Evolutionary conservation across 2,888 invertebrate species (phyloP), one percentile per base, ranked within the genome.

Genomic region (Abrostola triplasia): DNA sequence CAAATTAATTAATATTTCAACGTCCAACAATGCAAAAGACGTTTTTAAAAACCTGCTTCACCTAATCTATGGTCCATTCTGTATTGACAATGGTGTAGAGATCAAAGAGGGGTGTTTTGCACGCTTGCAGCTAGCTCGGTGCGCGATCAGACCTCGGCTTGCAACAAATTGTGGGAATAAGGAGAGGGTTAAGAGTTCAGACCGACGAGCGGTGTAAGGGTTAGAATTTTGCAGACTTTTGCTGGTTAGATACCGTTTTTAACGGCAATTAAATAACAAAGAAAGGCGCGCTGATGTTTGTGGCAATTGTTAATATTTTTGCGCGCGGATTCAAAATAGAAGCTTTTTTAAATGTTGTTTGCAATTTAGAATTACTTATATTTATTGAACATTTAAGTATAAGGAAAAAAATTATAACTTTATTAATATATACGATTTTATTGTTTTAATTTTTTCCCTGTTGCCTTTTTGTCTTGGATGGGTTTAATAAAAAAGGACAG

Each of bases 21-120:
- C 5, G 44, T n/a, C 57, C 50, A 58, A 79, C 77, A 79, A 77
- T 79, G 51, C 44, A 37, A 12, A 38, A 76, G 65, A 77, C 73
- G 77, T 77, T 79, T 67, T 63, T 63, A 11, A 73, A 77, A 79
- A 78, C 80, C 74, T 69, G 77, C 77, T 77, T 5, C 9, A 40
- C 57, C 67, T 73, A 78, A 77, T 77, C 77, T 78, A 71, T 73
- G 71, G 70, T 40, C 52, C 47, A 60, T 73, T 79, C 37, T 69
- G 50, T 35, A 40, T 42, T 64, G 63, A 78, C 77, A 78, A 78
- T 79, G 53, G 77, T 52, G 65, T 60, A 42, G 66, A 49, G 44
- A 61, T 55, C 50, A 38, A 38, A 48, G 60, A 79, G 68, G 79
- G 79, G 79, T 64, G 67, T 65, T 65, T 73, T 75, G 73, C 73